Percentiles rank a stretch among this genome's conserved stretches.
Evolutionary conservation across 2,888 invertebrate species (phyloP).

Genomic region (Agrenia bidenticulata): DNA sequence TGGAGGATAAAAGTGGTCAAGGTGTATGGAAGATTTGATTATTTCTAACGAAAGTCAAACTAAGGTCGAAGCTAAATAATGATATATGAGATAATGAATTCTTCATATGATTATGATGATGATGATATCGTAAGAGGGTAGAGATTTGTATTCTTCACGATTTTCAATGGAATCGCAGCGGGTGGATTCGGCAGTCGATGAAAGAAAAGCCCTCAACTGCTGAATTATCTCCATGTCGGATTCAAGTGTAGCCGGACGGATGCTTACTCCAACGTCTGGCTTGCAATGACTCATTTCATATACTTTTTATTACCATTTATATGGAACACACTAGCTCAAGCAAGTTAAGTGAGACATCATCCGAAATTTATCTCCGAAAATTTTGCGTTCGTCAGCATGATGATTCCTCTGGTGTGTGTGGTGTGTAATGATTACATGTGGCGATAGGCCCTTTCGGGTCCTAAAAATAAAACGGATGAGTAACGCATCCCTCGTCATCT

Average conservation of each 20-base stretch:
- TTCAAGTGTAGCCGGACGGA: not conserved
- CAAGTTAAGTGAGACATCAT: constrained; percentile 13
- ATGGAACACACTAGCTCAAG: too few relatives aligned
- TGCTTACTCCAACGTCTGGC: not conserved
- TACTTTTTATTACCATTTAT: not conserved
- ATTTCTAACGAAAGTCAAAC: not conserved
- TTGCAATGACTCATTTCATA: not conserved
- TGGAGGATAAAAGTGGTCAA: too few relatives aligned
- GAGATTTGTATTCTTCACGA: constrained; percentile 9
- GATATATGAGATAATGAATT: not conserved
- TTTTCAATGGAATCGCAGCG: constrained; percentile 11
- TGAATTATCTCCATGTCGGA: constrained; percentile 9
- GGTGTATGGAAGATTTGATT: too few relatives aligned
- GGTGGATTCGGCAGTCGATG: constrained; percentile 14
- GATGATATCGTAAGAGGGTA: not conserved
- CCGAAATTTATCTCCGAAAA: not conserved
- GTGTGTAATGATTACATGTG: too few relatives aligned
- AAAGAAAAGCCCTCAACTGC: constrained; percentile 9
- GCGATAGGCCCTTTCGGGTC: too few relatives aligned
- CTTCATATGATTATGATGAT: not conserved
- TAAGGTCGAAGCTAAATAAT: not conserved
- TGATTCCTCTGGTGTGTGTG: not conserved
- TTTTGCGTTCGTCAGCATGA: not conserved
- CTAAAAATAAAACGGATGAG: too few relatives aligned
- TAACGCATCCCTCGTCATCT: too few relatives aligned